phyloP scores from a whole-genome alignment of 2,888 invertebrate species.

The Yponomeuta plumbellus region DNA sequence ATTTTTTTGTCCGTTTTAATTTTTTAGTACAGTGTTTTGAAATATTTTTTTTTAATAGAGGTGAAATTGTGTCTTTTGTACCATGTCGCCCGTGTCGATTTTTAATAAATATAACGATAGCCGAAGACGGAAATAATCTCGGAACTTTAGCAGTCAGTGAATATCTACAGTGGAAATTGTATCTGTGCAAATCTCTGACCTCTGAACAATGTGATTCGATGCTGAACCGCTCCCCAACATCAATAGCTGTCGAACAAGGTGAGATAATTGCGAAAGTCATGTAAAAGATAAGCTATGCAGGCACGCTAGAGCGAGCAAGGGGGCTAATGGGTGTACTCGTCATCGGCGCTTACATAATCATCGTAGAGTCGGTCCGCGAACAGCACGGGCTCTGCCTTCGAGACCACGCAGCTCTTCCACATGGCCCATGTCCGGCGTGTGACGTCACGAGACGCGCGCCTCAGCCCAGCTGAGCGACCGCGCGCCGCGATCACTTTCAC shows the following conservation, averaged over 20 bases:
- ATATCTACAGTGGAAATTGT: no score
- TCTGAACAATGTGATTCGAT: no score
- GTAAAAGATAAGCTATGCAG: slow-evolving; percentile 5
- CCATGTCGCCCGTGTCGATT: no score
- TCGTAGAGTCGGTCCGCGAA: slow-evolving; percentile 51
- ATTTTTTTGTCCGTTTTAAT: no score
- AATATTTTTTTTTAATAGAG: no score
- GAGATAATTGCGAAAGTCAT: slow-evolving; percentile 11
- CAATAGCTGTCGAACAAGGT: neutral
- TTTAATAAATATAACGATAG: no score
- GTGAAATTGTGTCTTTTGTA: no score
- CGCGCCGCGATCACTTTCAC: slow-evolving; percentile 66
- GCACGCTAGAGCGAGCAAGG: slow-evolving; percentile 11
- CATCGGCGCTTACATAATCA: slow-evolving; percentile 61
- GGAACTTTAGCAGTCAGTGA: no score
- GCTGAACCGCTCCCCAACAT: neutral
- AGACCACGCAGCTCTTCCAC: slow-evolving; percentile 73
- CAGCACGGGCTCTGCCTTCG: slow-evolving; percentile 64
- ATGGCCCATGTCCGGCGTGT: slow-evolving; percentile 62
- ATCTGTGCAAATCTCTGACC: no score
- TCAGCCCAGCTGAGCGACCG: slow-evolving; percentile 20
- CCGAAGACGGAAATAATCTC: no score
- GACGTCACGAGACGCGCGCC: slow-evolving; percentile 14
- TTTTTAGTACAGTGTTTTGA: no score
- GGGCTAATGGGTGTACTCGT: slow-evolving; percentile 3